These are phyloP conservation scores for Caranx ignobilis DNA, from an alignment of 2,113 vertebrate genomes.

Conservation along the genomic window DNA sequence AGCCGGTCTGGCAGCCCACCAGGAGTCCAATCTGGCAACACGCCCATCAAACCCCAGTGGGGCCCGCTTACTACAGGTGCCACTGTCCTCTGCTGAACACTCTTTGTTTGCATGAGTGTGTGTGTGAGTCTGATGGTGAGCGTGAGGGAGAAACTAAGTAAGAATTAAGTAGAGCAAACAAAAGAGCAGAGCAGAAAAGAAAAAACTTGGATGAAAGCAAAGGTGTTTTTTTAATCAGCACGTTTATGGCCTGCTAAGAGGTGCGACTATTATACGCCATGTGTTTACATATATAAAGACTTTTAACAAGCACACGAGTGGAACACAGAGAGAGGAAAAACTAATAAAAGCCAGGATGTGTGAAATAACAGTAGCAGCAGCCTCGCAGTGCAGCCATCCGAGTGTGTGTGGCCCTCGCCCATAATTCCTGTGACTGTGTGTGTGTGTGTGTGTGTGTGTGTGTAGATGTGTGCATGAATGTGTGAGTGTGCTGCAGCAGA, in stretches of 20 bases:
- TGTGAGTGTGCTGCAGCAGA: conserved; percentile 13
- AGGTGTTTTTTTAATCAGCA: conserved; percentile 30
- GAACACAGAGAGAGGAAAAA: conserved; percentile 65
- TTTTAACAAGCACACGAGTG: conserved; percentile 69
- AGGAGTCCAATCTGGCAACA: conserved; percentile 61
- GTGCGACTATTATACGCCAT: conserved; percentile 57
- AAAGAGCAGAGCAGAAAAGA: not conserved
- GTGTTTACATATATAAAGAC: conserved; percentile 69
- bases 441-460: conserved; percentile 26
- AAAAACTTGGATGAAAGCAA: not conserved
- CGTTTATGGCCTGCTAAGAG: conserved; percentile 46
- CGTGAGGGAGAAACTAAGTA: not conserved
- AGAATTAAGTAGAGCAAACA: not conserved
- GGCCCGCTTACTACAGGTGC: conserved; percentile 56
- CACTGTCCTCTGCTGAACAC: conserved; percentile 15
- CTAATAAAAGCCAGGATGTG: conserved; percentile 73
- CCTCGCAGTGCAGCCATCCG: conserved; percentile 13
- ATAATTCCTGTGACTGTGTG: conserved; percentile 9
- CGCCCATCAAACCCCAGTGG: conserved; percentile 60
- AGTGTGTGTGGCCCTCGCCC: conserved; percentile 6
- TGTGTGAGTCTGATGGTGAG: not conserved
- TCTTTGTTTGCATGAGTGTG: not conserved
- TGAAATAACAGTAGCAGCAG: conserved; percentile 71
- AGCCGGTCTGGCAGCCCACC: conserved; percentile 70
- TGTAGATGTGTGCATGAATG: conserved; percentile 6